Percentiles rank a stretch among this genome's conserved stretches.
These are phyloP conservation scores for Malurus alboscapulatus DNA, from an alignment of 2,113 vertebrate species.

Conservation along the genomic window DNA sequence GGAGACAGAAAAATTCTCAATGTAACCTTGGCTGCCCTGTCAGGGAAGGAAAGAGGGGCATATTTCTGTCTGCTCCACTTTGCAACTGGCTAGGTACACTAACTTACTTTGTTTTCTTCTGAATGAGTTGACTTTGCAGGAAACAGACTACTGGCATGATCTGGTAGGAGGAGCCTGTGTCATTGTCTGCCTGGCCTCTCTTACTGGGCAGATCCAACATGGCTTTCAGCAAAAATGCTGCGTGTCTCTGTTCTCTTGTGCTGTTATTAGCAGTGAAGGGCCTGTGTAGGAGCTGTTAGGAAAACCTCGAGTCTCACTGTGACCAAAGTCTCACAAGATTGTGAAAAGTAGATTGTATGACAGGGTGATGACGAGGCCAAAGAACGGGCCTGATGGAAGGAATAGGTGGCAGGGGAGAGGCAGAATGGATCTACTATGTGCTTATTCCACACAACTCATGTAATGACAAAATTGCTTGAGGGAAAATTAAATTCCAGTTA, in stretches of 20 bases:
- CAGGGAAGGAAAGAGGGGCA: neutral
- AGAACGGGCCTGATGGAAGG: neutral
- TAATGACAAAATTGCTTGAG: neutral
- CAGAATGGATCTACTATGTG: neutral
- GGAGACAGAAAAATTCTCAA: neutral
- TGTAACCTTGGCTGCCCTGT: neutral
- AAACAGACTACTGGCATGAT: neutral
- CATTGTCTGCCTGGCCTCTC: neutral
- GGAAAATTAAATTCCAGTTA: neutral
- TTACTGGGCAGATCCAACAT: neutral
- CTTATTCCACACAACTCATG: neutral
- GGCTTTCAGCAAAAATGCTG: neutral
- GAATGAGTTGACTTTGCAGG: constrained; percentile 2
- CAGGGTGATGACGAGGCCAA: neutral
- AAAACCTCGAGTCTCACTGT: neutral
- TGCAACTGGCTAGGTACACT: neutral
- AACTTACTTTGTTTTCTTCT: neutral
- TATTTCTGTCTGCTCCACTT: neutral
- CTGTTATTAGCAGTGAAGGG: neutral
- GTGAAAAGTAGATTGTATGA: neutral
- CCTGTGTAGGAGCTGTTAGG: neutral
- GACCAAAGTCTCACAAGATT: neutral
- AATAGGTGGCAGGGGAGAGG: neutral
- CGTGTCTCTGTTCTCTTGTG: neutral
- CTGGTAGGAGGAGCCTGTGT: neutral